These are phyloP conservation scores for Heteropelma amictum DNA, from an alignment of 2,888 invertebrate species.

Conservation along the genomic window DNA sequence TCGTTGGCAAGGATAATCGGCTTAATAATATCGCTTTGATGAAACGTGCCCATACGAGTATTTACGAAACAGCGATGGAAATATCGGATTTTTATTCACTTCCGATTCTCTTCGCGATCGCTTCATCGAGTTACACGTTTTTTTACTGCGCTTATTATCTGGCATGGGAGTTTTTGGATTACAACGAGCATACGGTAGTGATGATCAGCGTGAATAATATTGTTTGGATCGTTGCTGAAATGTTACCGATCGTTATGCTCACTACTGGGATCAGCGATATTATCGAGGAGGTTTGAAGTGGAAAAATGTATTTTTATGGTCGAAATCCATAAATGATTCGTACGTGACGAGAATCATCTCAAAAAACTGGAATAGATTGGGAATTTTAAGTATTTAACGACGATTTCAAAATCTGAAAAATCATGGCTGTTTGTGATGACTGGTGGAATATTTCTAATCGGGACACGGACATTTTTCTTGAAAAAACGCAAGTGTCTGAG, in stretches of 20 bases:
- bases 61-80: slow-evolving; percentile 18
- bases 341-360: too few relatives aligned
- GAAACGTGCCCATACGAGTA: slow-evolving; percentile 26
- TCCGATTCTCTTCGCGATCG: slow-evolving; percentile 19
- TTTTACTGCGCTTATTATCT: slow-evolving; percentile 43
- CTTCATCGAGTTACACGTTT: background rate
- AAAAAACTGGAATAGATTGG: too few relatives aligned
- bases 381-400: too few relatives aligned
- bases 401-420: too few relatives aligned
- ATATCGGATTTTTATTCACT: slow-evolving; percentile 46
- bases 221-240: slow-evolving; percentile 5
- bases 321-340: too few relatives aligned
- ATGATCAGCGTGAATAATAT: background rate
- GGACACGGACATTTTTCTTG: too few relatives aligned
- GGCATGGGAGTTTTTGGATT: slow-evolving; percentile 10
- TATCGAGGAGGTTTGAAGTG: slow-evolving; percentile 24
- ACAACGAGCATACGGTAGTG: background rate
- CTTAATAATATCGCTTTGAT: slow-evolving; percentile 17
- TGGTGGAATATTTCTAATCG: too few relatives aligned
- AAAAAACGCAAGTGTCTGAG: too few relatives aligned
- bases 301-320: too few relatives aligned
- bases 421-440: too few relatives aligned
- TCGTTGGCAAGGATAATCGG: too few relatives aligned
- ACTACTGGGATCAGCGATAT: slow-evolving; percentile 13
- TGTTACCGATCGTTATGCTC: slow-evolving; percentile 43